Percentiles rank a stretch among this genome's conserved stretches.
phyloP scores from a whole-genome alignment of 2,797 vertebrate species.

The Octomys mimax region DNA sequence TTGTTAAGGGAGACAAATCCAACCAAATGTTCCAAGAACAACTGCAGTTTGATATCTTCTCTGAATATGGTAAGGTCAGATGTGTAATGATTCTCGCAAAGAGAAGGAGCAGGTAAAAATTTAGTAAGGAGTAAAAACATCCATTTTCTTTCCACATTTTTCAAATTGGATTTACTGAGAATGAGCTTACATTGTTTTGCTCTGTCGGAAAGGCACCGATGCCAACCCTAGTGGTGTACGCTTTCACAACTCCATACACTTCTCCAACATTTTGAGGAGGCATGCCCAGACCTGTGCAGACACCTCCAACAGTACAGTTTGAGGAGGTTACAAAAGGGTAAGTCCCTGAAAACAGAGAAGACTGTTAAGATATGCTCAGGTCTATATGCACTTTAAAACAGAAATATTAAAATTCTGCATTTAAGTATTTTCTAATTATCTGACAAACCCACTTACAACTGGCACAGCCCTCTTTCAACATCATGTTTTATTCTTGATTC shows the following conservation, averaged over 20 bases:
- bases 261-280: constrained; percentile 97
- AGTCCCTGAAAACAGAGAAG: constrained; percentile 91
- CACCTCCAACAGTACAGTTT: constrained; percentile 98
- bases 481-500: not conserved
- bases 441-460: not conserved
- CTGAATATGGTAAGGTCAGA: constrained; percentile 7
- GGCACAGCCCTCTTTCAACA: constrained; percentile 2
- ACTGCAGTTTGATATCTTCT: not conserved
- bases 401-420: constrained; percentile 9
- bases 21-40: constrained; percentile 37
- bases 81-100: not conserved
- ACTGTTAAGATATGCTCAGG: not conserved
- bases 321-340: constrained; percentile 99
- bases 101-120: not conserved
- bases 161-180: not conserved
- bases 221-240: constrained; percentile 98
- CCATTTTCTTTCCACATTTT: not conserved
- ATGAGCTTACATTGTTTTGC: constrained; percentile 94
- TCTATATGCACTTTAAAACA: not conserved
- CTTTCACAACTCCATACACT: constrained; percentile 98
- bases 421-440: not conserved
- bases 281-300: constrained; percentile 98
- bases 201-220: constrained; percentile 99
- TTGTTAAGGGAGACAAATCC: constrained; percentile 33
- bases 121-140: not conserved